Percentiles rank a stretch among this genome's conserved stretches.
phyloP scores from a whole-genome alignment of 2,797 vertebrate genomes.

The Acanthornis magna region DNA sequence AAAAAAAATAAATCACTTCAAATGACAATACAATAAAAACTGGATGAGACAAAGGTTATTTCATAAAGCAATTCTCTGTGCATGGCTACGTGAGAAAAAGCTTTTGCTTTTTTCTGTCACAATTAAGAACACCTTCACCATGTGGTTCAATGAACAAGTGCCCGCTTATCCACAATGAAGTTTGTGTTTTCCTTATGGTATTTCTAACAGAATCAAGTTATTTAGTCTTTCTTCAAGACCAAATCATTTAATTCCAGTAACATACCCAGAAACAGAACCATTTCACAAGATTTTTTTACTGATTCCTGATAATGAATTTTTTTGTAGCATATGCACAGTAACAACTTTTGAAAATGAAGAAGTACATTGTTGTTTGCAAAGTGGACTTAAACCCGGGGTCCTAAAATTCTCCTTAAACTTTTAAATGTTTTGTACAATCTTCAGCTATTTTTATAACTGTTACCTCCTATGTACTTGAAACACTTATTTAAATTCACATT shows the following conservation, averaged over 20 bases:
- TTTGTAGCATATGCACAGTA: accelerated
- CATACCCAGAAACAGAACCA: not conserved
- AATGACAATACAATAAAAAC: not conserved
- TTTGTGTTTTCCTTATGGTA: not conserved
- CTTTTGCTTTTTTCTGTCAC: not conserved
- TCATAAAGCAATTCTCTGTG: not conserved
- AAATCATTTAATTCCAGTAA: not conserved
- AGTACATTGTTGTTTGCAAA: not conserved
- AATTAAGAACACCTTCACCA: not conserved
- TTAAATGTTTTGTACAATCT: not conserved
- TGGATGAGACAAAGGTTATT: not conserved
- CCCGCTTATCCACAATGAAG: not conserved
- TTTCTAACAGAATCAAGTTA: not conserved
- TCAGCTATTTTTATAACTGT: not conserved
- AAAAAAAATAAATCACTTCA: not conserved
- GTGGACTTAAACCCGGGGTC: not conserved
- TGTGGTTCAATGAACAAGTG: not conserved
- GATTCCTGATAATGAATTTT: not conserved
- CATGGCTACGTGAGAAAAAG: not conserved
- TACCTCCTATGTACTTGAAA: not conserved
- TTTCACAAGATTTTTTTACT: not conserved
- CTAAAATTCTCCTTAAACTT: not conserved
- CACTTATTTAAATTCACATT: not conserved
- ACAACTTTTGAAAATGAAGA: not conserved
- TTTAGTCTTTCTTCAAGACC: not conserved